phyloP scores from a whole-genome alignment of 37 sponge, comb jelly and placozoan species.

The Lycopodina hypogea region DNA sequence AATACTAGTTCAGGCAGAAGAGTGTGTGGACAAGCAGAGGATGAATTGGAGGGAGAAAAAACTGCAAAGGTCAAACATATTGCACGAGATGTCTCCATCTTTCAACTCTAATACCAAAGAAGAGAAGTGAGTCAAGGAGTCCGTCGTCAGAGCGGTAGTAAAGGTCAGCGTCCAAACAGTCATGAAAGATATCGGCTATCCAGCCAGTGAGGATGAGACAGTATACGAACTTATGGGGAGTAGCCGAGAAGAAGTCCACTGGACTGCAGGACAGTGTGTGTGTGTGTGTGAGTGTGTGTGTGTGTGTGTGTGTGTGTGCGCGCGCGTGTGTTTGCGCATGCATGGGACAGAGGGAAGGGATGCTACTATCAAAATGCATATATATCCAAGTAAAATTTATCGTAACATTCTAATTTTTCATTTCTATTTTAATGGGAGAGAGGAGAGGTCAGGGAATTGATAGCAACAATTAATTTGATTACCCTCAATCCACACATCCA shows the following conservation, averaged over 20 bases:
- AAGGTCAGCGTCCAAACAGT: constrained; percentile 5
- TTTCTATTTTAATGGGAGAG: neutral
- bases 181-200: constrained; percentile 36
- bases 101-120: constrained; percentile 13
- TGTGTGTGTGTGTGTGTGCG: too few species aligned
- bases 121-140: constrained; percentile 10
- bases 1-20: neutral
- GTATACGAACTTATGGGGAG: constrained; percentile 24
- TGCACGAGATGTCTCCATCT: neutral
- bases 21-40: neutral
- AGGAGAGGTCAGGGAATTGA: neutral
- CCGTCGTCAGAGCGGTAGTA: constrained; percentile 22
- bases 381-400: too few species aligned
- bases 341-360: neutral
- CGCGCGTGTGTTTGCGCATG: neutral
- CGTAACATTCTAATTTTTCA: too few species aligned
- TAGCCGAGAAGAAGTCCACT: constrained; percentile 18
- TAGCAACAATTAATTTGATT: too few species aligned
- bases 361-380: too few species aligned
- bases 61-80: neutral
- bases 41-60: neutral
- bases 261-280: constrained; percentile 18
- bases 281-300: neutral
- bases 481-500: too few species aligned
- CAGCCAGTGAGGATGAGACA: constrained; percentile 30